A percentile compares a stretch with the other conserved stretches of the same genome.
phyloP scores from a whole-genome alignment of 2,797 vertebrate genomes.

The Alouatta caraya region DNA sequence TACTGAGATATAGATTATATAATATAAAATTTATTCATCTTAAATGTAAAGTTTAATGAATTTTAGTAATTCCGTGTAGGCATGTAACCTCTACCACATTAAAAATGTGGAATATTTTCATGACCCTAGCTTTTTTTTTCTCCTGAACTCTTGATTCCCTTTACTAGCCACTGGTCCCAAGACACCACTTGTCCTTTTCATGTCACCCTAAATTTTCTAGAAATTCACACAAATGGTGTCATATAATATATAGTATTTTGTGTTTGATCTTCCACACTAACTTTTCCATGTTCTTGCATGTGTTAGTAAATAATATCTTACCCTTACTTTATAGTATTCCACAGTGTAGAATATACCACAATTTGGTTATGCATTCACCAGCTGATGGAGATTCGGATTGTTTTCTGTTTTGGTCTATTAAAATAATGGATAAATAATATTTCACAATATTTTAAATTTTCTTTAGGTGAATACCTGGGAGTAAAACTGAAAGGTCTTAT shows the following conservation, averaged over 20 bases:
- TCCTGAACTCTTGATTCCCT: background rate
- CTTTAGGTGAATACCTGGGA: background rate
- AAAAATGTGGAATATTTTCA: background rate
- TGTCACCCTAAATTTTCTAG: background rate
- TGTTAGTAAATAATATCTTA: background rate
- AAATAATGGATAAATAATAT: background rate
- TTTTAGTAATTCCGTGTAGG: background rate
- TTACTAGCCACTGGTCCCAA: background rate
- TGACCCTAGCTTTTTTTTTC: background rate
- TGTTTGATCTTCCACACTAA: background rate
- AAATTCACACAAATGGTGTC: background rate
- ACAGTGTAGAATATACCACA: background rate
- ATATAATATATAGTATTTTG: background rate
- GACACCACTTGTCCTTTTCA: background rate
- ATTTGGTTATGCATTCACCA: background rate
- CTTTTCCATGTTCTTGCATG: background rate
- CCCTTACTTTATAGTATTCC: background rate
- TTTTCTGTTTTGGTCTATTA: background rate
- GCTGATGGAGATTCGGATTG: background rate
- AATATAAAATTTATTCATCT: background rate
- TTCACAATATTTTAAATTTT: background rate
- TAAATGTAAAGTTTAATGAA: background rate
- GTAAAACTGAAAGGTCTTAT: background rate
- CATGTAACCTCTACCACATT: background rate
- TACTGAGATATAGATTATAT: background rate